Evolutionary conservation across 2,797 vertebrate genomes (phyloP).

Genomic region (Cetoscarus ocellatus): DNA sequence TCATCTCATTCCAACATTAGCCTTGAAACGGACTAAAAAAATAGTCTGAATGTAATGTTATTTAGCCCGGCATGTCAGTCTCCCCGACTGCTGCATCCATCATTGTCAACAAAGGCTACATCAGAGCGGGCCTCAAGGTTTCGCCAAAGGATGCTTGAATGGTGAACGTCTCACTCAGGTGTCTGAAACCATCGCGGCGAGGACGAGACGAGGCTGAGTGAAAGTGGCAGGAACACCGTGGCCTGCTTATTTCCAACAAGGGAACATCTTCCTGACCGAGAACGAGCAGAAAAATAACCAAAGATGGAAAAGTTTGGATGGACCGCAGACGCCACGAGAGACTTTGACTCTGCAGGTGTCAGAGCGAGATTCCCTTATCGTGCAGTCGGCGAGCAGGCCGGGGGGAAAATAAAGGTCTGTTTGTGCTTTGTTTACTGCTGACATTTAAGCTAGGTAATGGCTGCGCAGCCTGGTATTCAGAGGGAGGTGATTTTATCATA

Average conservation of each 20-base stretch:
- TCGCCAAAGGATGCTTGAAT: conserved; percentile 72
- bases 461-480: conserved; percentile 46
- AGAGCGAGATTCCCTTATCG: conserved; percentile 6
- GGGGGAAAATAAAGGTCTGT: conserved; percentile 9
- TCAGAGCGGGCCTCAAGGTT: conserved; percentile 80
- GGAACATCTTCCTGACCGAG: conserved; percentile 42
- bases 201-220: conserved; percentile 60
- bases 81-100: conserved; percentile 82
- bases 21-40: conserved; percentile 76
- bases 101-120: conserved; percentile 82
- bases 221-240: conserved; percentile 74
- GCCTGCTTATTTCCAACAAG: conserved; percentile 57
- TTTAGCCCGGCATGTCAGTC: conserved; percentile 80
- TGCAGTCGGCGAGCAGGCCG: conserved; percentile 10
- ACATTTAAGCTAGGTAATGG: conserved; percentile 64
- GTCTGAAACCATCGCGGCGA: conserved; percentile 67
- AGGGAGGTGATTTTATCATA: conserved; percentile 66
- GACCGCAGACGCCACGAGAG: neutral
- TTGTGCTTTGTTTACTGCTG: conserved; percentile 67
- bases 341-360: conserved; percentile 17
- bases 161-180: conserved; percentile 78
- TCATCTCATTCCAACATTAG: conserved; percentile 70
- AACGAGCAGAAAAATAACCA: conserved; percentile 13
- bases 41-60: conserved; percentile 81
- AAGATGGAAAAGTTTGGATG: conserved; percentile 7